Evolutionary conservation across 2,113 vertebrate species (phyloP).

Genomic region (Hyperopisus bebe): DNA sequence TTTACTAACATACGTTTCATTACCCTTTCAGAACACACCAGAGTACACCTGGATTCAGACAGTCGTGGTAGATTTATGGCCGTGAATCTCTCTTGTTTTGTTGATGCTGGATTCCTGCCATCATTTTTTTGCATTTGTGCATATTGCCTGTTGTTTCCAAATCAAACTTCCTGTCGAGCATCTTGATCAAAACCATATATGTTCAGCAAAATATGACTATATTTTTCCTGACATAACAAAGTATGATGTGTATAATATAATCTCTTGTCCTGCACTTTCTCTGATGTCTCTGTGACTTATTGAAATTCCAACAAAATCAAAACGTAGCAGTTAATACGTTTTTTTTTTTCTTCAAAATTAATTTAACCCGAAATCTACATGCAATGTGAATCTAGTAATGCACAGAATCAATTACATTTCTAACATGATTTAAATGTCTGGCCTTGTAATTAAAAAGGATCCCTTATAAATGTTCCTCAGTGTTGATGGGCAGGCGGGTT

Average conservation of each 20-base stretch:
- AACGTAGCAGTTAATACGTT: background rate
- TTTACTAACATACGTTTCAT: constrained; percentile 59
- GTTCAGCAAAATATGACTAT: constrained; percentile 14
- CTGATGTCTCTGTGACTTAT: background rate
- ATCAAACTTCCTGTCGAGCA: constrained; percentile 46
- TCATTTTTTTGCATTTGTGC: constrained; percentile 43
- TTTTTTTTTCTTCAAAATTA: background rate
- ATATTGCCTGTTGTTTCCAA: constrained; percentile 49
- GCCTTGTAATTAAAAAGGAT: background rate
- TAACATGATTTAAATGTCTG: background rate
- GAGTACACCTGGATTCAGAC: constrained; percentile 63
- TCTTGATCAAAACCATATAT: constrained; percentile 45
- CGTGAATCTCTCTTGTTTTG: constrained; percentile 34
- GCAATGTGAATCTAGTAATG: background rate
- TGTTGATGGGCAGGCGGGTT: background rate
- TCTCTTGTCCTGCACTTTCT: background rate
- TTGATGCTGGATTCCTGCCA: constrained; percentile 51
- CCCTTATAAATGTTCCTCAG: background rate
- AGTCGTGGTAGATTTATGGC: constrained; percentile 54
- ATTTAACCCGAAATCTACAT: background rate
- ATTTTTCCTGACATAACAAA: background rate
- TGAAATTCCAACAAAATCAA: background rate
- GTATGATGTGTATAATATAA: background rate
- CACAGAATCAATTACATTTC: background rate
- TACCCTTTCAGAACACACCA: constrained; percentile 48